Conservation (phyloP, 2,888 invertebrate genomes). For the Sabatieria punctata region DNA sequence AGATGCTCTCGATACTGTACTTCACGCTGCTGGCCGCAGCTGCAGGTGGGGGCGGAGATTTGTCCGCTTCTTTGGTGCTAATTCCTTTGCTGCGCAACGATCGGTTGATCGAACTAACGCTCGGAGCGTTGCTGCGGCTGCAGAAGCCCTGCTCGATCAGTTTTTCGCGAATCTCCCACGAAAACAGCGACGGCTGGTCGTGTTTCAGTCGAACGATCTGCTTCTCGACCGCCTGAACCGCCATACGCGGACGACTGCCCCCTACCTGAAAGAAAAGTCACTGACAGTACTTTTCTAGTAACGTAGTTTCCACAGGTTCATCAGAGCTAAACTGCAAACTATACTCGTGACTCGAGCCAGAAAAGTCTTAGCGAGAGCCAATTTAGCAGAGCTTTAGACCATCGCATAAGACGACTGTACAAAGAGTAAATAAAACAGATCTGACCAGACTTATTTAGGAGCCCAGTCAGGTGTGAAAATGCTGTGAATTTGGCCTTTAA, state of each 20-base stretch:
- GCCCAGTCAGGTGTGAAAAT: no score
- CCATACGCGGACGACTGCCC: slow-evolving; percentile 51
- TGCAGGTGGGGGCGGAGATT: slow-evolving; percentile 7
- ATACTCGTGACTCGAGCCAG: no score
- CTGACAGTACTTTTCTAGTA: no score
- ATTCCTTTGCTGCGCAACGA: slow-evolving; percentile 45
- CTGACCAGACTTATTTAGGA: no score
- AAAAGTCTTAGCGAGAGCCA: no score
- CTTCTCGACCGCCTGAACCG: slow-evolving; percentile 79
- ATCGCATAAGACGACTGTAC: no score
- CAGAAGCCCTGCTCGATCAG: slow-evolving; percentile 75
- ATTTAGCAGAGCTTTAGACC: no score
- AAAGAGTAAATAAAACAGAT: no score
- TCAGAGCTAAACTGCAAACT: no score
- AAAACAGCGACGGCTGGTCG: slow-evolving; percentile 77
- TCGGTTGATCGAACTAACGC: slow-evolving; percentile 81
- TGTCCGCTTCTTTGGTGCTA: background rate
- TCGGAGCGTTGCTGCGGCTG: slow-evolving; percentile 73
- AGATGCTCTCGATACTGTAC: slow-evolving; percentile 77
- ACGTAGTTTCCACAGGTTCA: no score
- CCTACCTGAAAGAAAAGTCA: no score
- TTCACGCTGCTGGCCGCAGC: slow-evolving; percentile 29
- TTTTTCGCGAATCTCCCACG: slow-evolving; percentile 85
- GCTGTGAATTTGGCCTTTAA: no score
- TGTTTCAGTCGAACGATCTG: slow-evolving; percentile 77